These are phyloP conservation scores for Hemithea aestivaria DNA, from an alignment of 2,888 invertebrate genomes.

Conservation along the genomic window DNA sequence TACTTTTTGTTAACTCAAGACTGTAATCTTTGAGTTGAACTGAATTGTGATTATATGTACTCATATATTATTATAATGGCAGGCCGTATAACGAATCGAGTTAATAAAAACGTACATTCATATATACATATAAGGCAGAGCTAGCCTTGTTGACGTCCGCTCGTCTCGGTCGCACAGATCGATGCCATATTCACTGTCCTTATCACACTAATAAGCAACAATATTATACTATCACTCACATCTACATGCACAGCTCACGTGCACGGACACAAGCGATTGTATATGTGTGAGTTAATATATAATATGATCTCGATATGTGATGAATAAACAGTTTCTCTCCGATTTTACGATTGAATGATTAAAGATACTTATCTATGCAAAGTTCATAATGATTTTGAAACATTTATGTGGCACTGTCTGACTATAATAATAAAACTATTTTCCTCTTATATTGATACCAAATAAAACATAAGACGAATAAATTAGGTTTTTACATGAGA, in stretches of 20 bases:
- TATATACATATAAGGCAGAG: constrained; percentile 72
- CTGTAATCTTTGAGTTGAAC: constrained; percentile 48
- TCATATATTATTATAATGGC: constrained; percentile 71
- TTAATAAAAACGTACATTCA: constrained; percentile 75
- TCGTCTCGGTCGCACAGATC: constrained; percentile 56
- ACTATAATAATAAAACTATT: constrained; percentile 3
- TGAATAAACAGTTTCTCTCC: constrained; percentile 77
- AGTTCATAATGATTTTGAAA: constrained; percentile 67
- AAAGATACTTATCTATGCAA: constrained; percentile 71
- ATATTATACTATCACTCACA: constrained; percentile 32
- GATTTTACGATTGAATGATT: constrained; percentile 74
- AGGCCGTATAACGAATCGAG: constrained; percentile 69
- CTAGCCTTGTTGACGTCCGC: constrained; percentile 69
- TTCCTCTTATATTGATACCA: no score
- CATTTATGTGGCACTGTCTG: constrained; percentile 31
- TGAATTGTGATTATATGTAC: constrained; percentile 57
- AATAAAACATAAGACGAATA: no score
- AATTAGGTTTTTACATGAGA: no score
- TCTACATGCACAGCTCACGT: constrained; percentile 24
- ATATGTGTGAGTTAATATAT: constrained; percentile 35
- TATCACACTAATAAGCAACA: constrained; percentile 69
- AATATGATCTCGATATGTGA: constrained; percentile 59
- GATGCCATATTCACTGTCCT: constrained; percentile 48
- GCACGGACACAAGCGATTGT: constrained; percentile 33
- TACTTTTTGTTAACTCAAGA: constrained; percentile 30